Conservation (phyloP, 1,140 invertebrate genomes). For the Drosophila parabipectinata region DNA sequence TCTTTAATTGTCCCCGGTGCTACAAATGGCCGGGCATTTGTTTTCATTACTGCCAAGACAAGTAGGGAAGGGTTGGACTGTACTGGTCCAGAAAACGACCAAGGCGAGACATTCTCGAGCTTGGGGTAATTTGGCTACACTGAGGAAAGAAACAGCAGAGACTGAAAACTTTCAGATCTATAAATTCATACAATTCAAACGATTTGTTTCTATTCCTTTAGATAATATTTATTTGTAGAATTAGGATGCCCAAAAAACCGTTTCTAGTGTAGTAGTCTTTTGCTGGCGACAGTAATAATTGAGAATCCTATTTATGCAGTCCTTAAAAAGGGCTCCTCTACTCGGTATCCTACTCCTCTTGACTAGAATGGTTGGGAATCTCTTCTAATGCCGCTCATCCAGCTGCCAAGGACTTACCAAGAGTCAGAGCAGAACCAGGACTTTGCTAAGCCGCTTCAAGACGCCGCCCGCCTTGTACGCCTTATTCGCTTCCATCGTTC, state of each 20-base stretch:
- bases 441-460: conserved; percentile 65
- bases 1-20: conserved; percentile 39
- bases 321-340: conserved; percentile 8
- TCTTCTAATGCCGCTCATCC: conserved; percentile 55
- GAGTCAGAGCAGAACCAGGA: not conserved
- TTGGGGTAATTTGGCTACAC: conserved; percentile 42
- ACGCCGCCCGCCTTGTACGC: conserved; percentile 16
- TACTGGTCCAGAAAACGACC: conserved; percentile 1
- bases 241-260: not conserved
- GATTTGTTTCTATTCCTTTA: too few relatives aligned
- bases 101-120: conserved; percentile 5
- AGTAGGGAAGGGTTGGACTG: not conserved
- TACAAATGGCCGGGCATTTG: conserved; percentile 55
- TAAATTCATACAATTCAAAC: too few relatives aligned
- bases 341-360: conserved; percentile 20
- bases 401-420: conserved; percentile 62
- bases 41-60: conserved; percentile 62
- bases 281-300: conserved; percentile 57
- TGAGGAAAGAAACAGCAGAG: conserved; percentile 10
- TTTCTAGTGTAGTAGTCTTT: conserved; percentile 3
- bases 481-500: conserved; percentile 56
- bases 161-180: not conserved
- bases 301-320: conserved; percentile 66
- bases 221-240: not conserved
- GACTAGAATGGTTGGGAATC: conserved; percentile 29